A percentile compares a stretch with the other conserved stretches of the same genome.
Evolutionary conservation across 2,888 invertebrate genomes (phyloP).

Genomic region (Exocentrus adspersus): DNA sequence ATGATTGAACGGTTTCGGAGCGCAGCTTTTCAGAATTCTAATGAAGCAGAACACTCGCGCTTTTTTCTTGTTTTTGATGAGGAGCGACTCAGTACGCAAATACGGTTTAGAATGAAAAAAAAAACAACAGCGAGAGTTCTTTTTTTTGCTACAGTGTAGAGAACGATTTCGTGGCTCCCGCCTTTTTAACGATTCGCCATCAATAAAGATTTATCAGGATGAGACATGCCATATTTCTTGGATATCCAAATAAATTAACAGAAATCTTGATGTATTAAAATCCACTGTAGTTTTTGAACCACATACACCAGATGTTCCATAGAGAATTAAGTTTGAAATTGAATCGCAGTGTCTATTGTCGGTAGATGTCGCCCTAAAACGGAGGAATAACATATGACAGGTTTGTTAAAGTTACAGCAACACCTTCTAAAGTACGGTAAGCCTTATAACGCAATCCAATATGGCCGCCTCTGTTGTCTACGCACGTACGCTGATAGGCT

Average conservation of each 20-base stretch:
- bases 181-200: not conserved
- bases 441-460: too few relatives aligned
- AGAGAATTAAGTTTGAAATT: too few relatives aligned
- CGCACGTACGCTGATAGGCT: too few relatives aligned
- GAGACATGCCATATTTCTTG: not conserved
- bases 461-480: too few relatives aligned
- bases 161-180: not conserved
- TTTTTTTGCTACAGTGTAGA: too few relatives aligned
- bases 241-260: slow-evolving; percentile 1
- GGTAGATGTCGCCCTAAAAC: too few relatives aligned
- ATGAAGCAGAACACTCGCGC: not conserved
- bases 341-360: too few relatives aligned
- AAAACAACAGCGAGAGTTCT: too few relatives aligned
- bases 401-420: too few relatives aligned
- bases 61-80: not conserved
- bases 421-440: too few relatives aligned
- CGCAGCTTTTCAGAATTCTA: not conserved
- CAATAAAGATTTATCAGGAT: not conserved
- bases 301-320: slow-evolving; percentile 1
- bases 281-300: not conserved
- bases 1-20: not conserved
- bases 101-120: too few relatives aligned
- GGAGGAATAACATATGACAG: too few relatives aligned
- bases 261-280: not conserved
- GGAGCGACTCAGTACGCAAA: not conserved